A percentile compares a stretch with the other conserved stretches of the same genome.
phyloP scores from a whole-genome alignment of 2,113 vertebrate genomes.

The Seriola rivoliana region DNA sequence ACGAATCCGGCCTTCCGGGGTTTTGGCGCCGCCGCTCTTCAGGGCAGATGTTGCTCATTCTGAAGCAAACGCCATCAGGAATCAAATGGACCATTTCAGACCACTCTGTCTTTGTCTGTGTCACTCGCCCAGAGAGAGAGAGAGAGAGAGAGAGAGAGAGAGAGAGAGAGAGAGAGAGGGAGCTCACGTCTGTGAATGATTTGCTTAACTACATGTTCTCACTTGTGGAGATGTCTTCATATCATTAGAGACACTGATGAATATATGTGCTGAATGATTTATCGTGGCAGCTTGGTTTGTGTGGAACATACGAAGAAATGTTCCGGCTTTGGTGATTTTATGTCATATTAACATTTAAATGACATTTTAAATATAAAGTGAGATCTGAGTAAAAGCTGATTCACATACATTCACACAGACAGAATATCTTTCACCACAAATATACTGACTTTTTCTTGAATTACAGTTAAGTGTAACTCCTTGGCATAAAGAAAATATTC shows the following conservation, averaged over 20 bases:
- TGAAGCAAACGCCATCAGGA: constrained; percentile 64
- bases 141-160: constrained; percentile 38
- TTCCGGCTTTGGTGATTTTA: background rate
- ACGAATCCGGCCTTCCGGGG: constrained; percentile 28
- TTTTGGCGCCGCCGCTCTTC: constrained; percentile 37
- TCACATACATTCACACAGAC: background rate
- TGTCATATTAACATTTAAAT: background rate
- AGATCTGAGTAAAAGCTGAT: background rate
- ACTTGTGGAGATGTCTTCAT: constrained; percentile 24
- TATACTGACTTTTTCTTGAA: background rate
- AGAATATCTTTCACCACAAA: too few species aligned
- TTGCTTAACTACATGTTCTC: constrained; percentile 57
- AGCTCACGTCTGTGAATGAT: constrained; percentile 47
- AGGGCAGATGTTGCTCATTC: constrained; percentile 78
- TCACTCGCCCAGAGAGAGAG: constrained; percentile 56
- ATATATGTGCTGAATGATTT: background rate
- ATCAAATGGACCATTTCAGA: constrained; percentile 61
- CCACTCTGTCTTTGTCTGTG: constrained; percentile 57
- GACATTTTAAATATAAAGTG: background rate
- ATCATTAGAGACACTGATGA: constrained; percentile 43
- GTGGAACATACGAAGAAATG: background rate
- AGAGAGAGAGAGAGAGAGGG: constrained; percentile 18
- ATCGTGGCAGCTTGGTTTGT: background rate
- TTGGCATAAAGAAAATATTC: background rate
- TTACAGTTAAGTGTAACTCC: too few species aligned